Base-by-base conservation (phyloP, 2,888 invertebrate species). In the Melieria crassipennis region DNA sequence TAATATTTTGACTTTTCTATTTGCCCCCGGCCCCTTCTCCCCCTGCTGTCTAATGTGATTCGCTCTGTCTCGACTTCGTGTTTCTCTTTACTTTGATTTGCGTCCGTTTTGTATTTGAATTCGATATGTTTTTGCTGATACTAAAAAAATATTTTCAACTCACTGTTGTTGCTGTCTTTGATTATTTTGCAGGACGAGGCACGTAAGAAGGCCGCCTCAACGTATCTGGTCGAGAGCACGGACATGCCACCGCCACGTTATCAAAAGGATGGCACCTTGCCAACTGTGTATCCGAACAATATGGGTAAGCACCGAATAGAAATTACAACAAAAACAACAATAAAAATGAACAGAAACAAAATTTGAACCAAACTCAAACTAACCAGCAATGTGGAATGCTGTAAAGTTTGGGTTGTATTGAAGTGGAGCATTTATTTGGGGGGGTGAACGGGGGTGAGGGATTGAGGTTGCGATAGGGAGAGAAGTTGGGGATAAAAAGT, bases 181-280 rank as follows among this genome's bases (percentile, higher is more conserved):
- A n/a, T 42, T 65, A 55, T 43, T 63, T 69, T 56, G 43, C 77
- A 87, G 87, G 87, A 87, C 74, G 87, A 87, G 77, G 81, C 86
- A 72, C 82, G 87, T 67, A 87, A 87, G 77, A 92, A 90, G 82
- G 86, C 87, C 56, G 89, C 89, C 55, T 90, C 91, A 76, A 88
- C 90, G 4, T 91, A 91, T 86, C 85, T 91, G 60, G 89, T 89
- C 55, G 90, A 87, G 75, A 86, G 81, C 76, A 80, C 84, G 57
- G 87, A 87, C 75, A 86, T 90, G 82, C 90, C 90, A 48, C 90
- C 89, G 78, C 89, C 89, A 16, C 88, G 89, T 81, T 87, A 90
- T 79, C 89, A 90, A 76, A 89, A 89, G 79, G 87, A 87, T 83
- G 90, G 90, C 69, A 90, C 90, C 55, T 90, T 93, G 76, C 92